A percentile compares a stretch with the other conserved stretches of the same genome.
Evolutionary conservation across 37 sponge, comb jelly and placozoan genomes (phyloP).

Genomic region (Lycopodina hypogea): DNA sequence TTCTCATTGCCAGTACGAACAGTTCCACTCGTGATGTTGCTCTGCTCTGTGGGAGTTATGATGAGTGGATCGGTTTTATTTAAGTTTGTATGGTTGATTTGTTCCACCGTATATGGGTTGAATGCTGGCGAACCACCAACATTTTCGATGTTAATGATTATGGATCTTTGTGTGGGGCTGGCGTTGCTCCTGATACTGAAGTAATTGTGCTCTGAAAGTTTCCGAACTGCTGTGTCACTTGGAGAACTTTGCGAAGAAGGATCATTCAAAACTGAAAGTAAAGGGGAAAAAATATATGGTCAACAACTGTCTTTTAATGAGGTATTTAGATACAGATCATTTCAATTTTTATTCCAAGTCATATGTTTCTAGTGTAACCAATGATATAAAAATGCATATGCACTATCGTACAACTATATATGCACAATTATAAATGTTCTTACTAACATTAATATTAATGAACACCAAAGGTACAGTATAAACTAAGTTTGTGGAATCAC

Average conservation of each 20-base stretch:
- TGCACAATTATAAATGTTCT: no score
- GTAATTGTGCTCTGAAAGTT: slow-evolving; percentile 11
- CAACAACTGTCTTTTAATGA: not conserved
- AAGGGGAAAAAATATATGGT: not conserved
- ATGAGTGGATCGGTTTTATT: not conserved
- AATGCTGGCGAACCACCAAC: not conserved
- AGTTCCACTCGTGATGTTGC: not conserved
- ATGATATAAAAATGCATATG: no score
- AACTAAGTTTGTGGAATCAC: no score
- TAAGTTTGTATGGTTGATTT: not conserved
- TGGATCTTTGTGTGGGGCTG: slow-evolving; percentile 3
- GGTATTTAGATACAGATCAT: no score
- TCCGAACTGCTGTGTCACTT: not conserved
- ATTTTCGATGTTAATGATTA: not conserved
- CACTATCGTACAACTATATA: no score
- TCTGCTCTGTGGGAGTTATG: no score
- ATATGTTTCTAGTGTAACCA: no score
- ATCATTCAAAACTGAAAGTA: not conserved
- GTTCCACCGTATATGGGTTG: not conserved
- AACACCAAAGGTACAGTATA: no score
- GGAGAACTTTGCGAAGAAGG: not conserved
- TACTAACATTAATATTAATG: no score
- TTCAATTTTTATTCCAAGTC: no score
- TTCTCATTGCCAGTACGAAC: not conserved
- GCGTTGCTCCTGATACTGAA: slow-evolving; percentile 15